Evolutionary conservation across 2,797 vertebrate genomes (phyloP).

Genomic region (Morelia viridis): DNA sequence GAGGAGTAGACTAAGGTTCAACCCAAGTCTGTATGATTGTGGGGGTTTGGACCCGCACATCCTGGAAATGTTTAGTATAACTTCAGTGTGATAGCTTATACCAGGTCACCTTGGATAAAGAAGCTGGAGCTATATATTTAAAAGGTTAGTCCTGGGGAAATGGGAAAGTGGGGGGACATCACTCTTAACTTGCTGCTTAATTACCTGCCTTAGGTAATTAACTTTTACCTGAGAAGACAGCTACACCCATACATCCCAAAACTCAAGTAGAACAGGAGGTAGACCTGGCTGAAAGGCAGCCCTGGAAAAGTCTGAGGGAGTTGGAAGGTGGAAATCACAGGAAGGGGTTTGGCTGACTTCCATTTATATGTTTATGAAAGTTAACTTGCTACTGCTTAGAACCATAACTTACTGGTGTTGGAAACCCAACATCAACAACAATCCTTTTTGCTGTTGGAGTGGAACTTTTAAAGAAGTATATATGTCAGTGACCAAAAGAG

Average conservation of each 20-base stretch:
- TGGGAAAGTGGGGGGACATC: background rate
- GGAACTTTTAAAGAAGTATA: too few relatives aligned
- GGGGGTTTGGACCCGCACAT: background rate
- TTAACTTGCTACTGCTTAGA: background rate
- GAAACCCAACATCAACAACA: too few relatives aligned
- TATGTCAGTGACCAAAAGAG: too few relatives aligned
- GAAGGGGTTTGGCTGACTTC: background rate
- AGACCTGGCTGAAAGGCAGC: background rate
- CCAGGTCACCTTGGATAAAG: background rate
- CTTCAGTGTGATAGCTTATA: background rate
- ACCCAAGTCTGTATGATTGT: background rate
- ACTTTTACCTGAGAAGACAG: background rate
- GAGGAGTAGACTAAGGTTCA: background rate
- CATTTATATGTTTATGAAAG: background rate
- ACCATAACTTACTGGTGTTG: background rate
- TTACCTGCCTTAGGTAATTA: background rate
- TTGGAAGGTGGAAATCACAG: background rate
- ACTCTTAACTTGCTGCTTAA: background rate
- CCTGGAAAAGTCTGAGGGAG: background rate
- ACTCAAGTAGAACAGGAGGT: background rate
- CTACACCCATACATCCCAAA: background rate
- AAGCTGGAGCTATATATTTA: background rate
- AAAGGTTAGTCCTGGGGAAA: background rate
- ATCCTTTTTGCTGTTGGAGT: too few relatives aligned
- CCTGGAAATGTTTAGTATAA: background rate